Evolutionary conservation across 2,797 vertebrate species (phyloP).

Genomic region (Furcifer pardalis): DNA sequence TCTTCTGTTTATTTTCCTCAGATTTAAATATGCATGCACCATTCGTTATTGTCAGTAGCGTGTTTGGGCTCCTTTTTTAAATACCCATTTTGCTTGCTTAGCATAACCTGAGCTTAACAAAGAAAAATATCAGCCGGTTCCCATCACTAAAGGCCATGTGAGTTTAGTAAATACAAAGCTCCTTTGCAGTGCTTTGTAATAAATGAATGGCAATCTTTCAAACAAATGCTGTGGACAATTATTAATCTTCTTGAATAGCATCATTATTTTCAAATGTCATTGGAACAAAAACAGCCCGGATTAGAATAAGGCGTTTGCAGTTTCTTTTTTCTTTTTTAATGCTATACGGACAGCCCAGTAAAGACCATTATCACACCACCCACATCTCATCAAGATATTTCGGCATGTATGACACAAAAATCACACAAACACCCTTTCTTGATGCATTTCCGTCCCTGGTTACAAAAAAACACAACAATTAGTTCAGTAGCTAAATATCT

Average conservation of each 20-base stretch:
- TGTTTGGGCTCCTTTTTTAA: not conserved
- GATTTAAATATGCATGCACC: not conserved
- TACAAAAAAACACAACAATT: no score
- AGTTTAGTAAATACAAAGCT: not conserved
- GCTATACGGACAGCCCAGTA: not conserved
- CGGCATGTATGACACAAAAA: no score
- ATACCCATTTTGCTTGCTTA: not conserved
- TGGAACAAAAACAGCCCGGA: slow-evolving; percentile 3
- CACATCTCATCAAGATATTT: no score
- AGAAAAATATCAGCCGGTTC: not conserved
- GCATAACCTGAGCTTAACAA: not conserved
- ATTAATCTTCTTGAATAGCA: not conserved
- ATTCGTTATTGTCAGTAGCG: not conserved
- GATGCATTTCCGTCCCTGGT: no score
- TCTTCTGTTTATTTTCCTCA: not conserved
- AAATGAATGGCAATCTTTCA: slow-evolving; percentile 34
- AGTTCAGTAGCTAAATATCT: no score
- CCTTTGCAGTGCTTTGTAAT: not conserved
- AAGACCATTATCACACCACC: slow-evolving; percentile 29
- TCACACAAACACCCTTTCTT: no score
- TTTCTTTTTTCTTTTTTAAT: slow-evolving; percentile 1
- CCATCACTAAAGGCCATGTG: not conserved
- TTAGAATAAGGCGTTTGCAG: slow-evolving; percentile 12
- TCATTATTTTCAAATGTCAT: slow-evolving; percentile 47
- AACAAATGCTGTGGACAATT: slow-evolving; percentile 19